Evolutionary conservation across 1,140 invertebrate species (phyloP).

Genomic region (Ooceraea biroi): DNA sequence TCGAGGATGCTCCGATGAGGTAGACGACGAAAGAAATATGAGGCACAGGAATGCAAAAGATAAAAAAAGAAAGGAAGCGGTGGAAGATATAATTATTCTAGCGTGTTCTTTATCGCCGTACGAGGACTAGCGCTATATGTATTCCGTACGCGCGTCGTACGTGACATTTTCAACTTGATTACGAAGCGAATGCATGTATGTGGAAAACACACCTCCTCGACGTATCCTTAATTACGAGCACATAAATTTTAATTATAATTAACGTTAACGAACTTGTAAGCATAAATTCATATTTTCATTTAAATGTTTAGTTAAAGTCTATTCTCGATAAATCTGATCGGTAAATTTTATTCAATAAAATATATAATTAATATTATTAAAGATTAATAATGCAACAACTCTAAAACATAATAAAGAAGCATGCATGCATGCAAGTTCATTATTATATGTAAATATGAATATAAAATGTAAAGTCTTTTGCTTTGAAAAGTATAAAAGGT

Average conservation of each 20-base stretch:
- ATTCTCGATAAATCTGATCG: too few relatives aligned
- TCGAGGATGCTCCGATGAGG: conserved; percentile 5
- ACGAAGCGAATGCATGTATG: not conserved
- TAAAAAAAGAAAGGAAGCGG: conserved; percentile 2
- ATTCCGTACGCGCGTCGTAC: not conserved
- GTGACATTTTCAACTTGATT: conserved; percentile 13
- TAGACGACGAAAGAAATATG: conserved; percentile 17
- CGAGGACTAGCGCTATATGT: not conserved
- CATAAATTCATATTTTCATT: too few relatives aligned
- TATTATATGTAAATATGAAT: not conserved
- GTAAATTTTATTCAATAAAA: too few relatives aligned
- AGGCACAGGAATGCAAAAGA: not conserved
- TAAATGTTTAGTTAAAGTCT: too few relatives aligned
- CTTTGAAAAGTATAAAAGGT: not conserved
- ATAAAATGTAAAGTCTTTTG: not conserved
- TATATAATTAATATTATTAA: not conserved
- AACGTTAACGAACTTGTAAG: too few relatives aligned
- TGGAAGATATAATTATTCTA: conserved; percentile 25
- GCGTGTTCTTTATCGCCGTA: not conserved
- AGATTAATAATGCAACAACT: not conserved
- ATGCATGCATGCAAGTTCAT: not conserved
- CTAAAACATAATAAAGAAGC: not conserved
- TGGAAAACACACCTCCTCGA: not conserved
- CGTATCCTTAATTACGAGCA: not conserved
- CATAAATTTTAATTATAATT: not conserved